Evolutionary conservation across 2,113 vertebrate species (phyloP), one percentile per base, ranked within the genome.

Genomic region (Orthonyx spaldingii): DNA sequence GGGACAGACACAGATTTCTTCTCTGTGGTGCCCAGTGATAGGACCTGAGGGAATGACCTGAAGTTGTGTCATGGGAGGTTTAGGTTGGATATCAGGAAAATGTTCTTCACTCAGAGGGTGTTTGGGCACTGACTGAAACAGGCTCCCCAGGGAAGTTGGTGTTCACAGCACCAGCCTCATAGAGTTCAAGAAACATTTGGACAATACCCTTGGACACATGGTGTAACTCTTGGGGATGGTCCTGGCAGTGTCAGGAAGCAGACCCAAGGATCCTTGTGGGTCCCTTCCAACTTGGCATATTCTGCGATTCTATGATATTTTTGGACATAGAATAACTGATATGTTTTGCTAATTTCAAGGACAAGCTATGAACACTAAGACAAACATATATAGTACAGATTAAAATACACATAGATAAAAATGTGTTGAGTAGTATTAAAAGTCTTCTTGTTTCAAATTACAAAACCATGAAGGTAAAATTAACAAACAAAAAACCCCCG

Each of bases 401-500:
- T 64, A 35, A 88, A 75, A 64, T 42, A 26, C 42, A 84, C 20
- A 80, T 28, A 89, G 46, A 63, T 66, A 81, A 60, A 96, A 82
- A 12, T n/a, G 16, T 10, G 6, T 60, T 85, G 13, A 44, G 52
- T 39, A 13, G 84, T 86, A 87, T 77, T 87, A 26, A 75, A 94
- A 86, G 61, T 37, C 10, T 70, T 63, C 44, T 76, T 32, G 16
- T 24, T 85, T 90, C 61, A 92, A 89, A 89, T 41, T 87, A 75
- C 46, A 94, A 94, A 94, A 49, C 16, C 26, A 66, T 16, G 39
- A 47, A 83, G 63, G 17, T 11, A 87, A 91, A 84, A 96, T 46
- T 20, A 16, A n/a, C 37, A 57, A 35, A n/a, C 7, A 42, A 28
- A 13, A 47, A 20, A 3, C 2, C 8, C 3, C 2, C 3, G 8